Evolutionary conservation across 2,888 invertebrate species (phyloP), one percentile per base, ranked within the genome.

Genomic region (Drosophila monieri): DNA sequence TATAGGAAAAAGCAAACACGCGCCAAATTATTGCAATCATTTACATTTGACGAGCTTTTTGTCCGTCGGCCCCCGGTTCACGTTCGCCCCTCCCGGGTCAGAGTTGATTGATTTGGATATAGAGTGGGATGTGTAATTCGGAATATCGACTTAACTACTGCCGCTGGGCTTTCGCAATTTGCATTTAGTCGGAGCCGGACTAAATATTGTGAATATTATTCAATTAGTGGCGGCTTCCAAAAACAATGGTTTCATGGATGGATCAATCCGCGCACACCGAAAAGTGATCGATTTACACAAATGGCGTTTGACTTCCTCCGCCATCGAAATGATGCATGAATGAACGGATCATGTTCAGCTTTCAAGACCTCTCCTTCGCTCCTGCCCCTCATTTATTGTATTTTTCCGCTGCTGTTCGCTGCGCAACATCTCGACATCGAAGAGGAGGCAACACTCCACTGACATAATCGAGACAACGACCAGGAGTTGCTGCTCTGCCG

Each of bases 361-460:
- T 43, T 12, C 12, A 18, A 18, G 18, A 43, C 12, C 3, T 15
- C 43, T 43, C 21, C 9, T 15, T 5, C 14, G 15, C 27, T 18
- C 35, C 35, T 41, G 37, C 39, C 8, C 15, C 15, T 3, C 18
- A 41, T 9, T 41, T 41, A 41, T 39, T 21, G 21, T 30, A 9
- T 14, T 65, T 70, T 49, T 58, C 27, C 58, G 54, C 30, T 55
- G 66, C 57, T 39, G 58, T 14, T 55, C 51, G 56, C 23, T 49
- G 57, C 37, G 23, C 56, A 59, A 64, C 67, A 71, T 65, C 70
- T 52, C 80, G 77, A 81, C 81, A 81, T 83, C 81, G 83, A 81
- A 81, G 85, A 74, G 81, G 81, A 81, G 81, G 80, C 80, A 79
- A 81, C 83, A 81, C 80, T 73, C 75, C 77, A 75, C 81, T 83